These are phyloP conservation scores for Dromiciops gliroides DNA, from an alignment of 2,113 vertebrate species.

Conservation along the genomic window DNA sequence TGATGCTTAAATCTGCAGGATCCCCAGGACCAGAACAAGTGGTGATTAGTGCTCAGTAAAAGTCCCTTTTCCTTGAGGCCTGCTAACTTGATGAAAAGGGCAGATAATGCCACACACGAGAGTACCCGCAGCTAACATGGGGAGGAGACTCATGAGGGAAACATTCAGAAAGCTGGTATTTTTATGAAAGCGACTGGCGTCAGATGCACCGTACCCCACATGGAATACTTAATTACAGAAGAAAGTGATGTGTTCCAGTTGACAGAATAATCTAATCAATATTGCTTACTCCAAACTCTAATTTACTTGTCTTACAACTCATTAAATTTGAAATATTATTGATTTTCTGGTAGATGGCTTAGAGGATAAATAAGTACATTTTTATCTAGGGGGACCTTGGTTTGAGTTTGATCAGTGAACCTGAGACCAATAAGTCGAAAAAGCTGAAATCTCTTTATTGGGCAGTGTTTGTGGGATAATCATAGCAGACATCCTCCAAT, in stretches of 20 bases:
- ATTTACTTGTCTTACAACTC: conserved; percentile 86
- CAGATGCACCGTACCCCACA: conserved; percentile 43
- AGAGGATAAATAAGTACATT: conserved; percentile 79
- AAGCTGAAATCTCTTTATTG: conserved; percentile 71
- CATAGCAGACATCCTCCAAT: conserved; percentile 52
- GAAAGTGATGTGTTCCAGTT: conserved; percentile 81
- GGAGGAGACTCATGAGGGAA: conserved; percentile 64
- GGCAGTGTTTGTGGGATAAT: conserved; percentile 63
- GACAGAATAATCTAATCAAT: conserved; percentile 80
- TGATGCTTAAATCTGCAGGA: conserved; percentile 55
- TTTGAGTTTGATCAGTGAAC: conserved; percentile 76
- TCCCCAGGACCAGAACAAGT: conserved; percentile 61
- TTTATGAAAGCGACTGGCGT: conserved; percentile 44
- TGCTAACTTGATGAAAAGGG: conserved; percentile 56
- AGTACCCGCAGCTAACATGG: neutral
- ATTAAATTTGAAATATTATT: conserved; percentile 85
- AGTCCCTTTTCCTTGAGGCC: conserved; percentile 66
- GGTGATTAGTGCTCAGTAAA: conserved; percentile 66
- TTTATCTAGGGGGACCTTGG: conserved; percentile 69
- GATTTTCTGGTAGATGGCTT: conserved; percentile 79
- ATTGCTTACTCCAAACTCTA: conserved; percentile 80
- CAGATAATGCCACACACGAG: neutral
- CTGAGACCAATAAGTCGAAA: conserved; percentile 62
- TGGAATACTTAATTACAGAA: conserved; percentile 82
- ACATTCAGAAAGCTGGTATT: conserved; percentile 33